A percentile compares a stretch with the other conserved stretches of the same genome.
These are phyloP conservation scores for Ceratitis capitata DNA, from an alignment of 1,140 invertebrate species.

Conservation along the genomic window DNA sequence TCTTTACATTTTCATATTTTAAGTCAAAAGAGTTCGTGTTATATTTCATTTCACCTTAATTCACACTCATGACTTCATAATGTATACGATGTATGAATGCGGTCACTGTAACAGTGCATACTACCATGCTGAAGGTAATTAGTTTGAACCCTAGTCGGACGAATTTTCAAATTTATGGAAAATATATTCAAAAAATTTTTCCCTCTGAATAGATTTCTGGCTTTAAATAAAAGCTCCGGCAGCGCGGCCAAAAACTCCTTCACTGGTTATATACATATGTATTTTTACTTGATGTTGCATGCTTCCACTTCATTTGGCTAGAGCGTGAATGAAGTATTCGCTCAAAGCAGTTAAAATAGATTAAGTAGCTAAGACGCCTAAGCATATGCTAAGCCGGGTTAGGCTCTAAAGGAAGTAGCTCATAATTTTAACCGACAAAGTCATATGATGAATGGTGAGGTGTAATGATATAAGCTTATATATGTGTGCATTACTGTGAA, in stretches of 20 bases:
- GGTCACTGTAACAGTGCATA: too few species aligned
- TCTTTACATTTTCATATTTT: too few species aligned
- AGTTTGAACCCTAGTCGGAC: too few species aligned
- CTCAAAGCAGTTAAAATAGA: too few species aligned
- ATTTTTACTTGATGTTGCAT: background rate
- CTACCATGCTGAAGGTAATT: too few species aligned
- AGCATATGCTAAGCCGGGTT: slow-evolving; percentile 4
- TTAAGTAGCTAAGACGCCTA: background rate
- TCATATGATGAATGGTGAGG: slow-evolving; percentile 2
- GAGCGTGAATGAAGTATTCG: background rate
- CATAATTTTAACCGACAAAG: slow-evolving; percentile 26
- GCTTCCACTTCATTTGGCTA: slow-evolving; percentile 18
- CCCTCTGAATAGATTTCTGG: too few species aligned
- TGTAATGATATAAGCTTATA: background rate
- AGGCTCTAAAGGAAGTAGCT: slow-evolving; percentile 6
- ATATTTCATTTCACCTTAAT: background rate
- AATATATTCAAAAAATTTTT: too few species aligned
- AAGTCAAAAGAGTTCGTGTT: slow-evolving; percentile 26
- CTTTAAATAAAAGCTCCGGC: too few species aligned
- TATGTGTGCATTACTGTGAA: background rate
- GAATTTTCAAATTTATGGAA: too few species aligned
- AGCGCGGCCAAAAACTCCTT: too few species aligned
- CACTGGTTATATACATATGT: background rate
- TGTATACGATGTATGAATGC: too few species aligned
- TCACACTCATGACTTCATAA: background rate